Percentiles rank a stretch among this genome's conserved stretches.
These are phyloP conservation scores for Adelosebastes latens DNA, from an alignment of 2,797 vertebrate species.

Conservation along the genomic window DNA sequence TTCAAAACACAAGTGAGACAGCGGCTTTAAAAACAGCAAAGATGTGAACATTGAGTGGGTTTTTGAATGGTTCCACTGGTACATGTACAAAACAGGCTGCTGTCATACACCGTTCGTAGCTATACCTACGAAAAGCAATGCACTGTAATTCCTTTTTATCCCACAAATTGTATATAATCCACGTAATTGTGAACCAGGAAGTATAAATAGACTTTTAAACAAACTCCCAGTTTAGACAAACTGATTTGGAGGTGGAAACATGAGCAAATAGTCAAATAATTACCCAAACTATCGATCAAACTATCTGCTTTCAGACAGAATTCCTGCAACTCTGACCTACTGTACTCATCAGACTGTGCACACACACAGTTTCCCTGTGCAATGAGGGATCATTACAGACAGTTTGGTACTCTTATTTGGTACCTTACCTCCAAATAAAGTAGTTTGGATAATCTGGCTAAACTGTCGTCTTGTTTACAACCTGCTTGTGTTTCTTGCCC, in stretches of 20 bases:
- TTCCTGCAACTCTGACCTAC: not conserved
- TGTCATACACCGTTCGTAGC: too few relatives aligned
- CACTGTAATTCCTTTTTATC: too few relatives aligned
- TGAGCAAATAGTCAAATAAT: not conserved
- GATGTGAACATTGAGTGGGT: not conserved
- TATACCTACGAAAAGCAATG: too few relatives aligned
- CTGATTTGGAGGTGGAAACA: not conserved
- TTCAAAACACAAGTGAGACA: not conserved
- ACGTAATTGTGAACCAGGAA: too few relatives aligned
- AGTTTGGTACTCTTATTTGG: too few relatives aligned
- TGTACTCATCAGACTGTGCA: not conserved
- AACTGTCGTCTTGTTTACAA: not conserved
- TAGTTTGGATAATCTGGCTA: not conserved
- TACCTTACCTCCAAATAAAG: not conserved
- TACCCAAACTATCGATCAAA: not conserved
- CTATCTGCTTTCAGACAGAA: not conserved
- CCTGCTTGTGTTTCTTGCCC: not conserved
- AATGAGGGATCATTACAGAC: not conserved
- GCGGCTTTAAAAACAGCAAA: not conserved
- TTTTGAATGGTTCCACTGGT: not conserved
- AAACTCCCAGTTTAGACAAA: not conserved
- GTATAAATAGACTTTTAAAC: too few relatives aligned
- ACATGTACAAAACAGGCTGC: not conserved
- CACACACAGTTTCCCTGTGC: not conserved
- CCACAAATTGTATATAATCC: too few relatives aligned